These are phyloP conservation scores for Hetaerina titia DNA, from an alignment of 2,888 invertebrate genomes.

Conservation along the genomic window DNA sequence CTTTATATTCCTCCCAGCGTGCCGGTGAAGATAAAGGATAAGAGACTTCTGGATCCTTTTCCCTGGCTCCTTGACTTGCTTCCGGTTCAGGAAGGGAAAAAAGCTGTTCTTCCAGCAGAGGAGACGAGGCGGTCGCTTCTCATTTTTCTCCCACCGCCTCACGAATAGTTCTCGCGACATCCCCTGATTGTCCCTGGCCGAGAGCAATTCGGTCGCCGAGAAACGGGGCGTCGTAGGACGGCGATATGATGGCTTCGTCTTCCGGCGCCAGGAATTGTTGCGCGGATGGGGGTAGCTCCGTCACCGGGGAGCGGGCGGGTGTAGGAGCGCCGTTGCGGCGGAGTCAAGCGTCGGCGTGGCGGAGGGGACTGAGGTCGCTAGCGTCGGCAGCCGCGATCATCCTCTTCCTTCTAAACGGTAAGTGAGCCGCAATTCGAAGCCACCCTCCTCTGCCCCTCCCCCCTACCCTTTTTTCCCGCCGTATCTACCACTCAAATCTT, in stretches of 20 bases:
- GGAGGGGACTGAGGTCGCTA: not conserved
- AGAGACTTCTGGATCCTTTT: not conserved
- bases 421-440: not conserved
- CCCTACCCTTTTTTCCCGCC: no score
- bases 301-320: not conserved
- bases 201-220: not conserved
- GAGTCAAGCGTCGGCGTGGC: not conserved
- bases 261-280: slow-evolving; percentile 17
- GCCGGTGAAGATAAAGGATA: no score
- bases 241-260: not conserved
- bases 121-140: not conserved
- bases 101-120: not conserved
- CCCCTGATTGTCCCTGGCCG: not conserved
- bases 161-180: not conserved
- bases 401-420: slow-evolving; percentile 27
- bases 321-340: not conserved
- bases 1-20: no score
- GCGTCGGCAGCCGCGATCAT: slow-evolving; percentile 1
- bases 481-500: slow-evolving; percentile 12
- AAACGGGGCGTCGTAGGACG: not conserved
- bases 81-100: not conserved
- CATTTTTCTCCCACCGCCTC: not conserved
- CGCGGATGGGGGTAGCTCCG: not conserved
- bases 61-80: not conserved
- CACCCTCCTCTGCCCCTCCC: not conserved